Evolutionary conservation across 1,140 invertebrate genomes (phyloP).

Genomic region (Aporrectodea caliginosa): DNA sequence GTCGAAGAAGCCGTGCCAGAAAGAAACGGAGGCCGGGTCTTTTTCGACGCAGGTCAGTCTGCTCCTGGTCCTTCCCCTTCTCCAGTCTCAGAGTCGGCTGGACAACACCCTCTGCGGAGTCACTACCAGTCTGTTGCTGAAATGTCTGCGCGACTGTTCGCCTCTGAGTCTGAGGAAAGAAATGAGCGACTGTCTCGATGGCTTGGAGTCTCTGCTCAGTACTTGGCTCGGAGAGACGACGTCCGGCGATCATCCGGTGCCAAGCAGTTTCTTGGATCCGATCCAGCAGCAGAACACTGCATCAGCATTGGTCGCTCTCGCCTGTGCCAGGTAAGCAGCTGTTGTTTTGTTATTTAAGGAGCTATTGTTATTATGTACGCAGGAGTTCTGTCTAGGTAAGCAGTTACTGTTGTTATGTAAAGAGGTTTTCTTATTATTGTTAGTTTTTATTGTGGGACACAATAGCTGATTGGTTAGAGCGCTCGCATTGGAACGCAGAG

Average conservation of each 20-base stretch:
- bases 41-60: slow-evolving; percentile 54
- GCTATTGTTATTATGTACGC: too few relatives aligned
- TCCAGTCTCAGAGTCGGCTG: slow-evolving; percentile 52
- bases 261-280: slow-evolving; percentile 29
- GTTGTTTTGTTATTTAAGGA: background rate
- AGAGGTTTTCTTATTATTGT: too few relatives aligned
- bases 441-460: too few relatives aligned
- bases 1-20: slow-evolving; percentile 50
- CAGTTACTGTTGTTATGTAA: too few relatives aligned
- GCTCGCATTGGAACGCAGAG: too few relatives aligned
- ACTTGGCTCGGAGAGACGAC: slow-evolving; percentile 48
- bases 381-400: too few relatives aligned
- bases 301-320: slow-evolving; percentile 51
- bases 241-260: slow-evolving; percentile 23
- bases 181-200: slow-evolving; percentile 52
- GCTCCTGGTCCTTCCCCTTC: slow-evolving; percentile 48
- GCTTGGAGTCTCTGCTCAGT: slow-evolving; percentile 50
- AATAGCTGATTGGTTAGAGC: too few relatives aligned
- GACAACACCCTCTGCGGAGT: slow-evolving; percentile 49
- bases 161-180: slow-evolving; percentile 52
- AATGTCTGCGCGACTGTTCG: slow-evolving; percentile 50
- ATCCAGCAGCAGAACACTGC: slow-evolving; percentile 47
- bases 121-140: slow-evolving; percentile 48
- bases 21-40: slow-evolving; percentile 51
- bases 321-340: slow-evolving; percentile 49